Base-by-base conservation (phyloP, 1,140 invertebrate species). In the Galendromus occidentalis region DNA sequence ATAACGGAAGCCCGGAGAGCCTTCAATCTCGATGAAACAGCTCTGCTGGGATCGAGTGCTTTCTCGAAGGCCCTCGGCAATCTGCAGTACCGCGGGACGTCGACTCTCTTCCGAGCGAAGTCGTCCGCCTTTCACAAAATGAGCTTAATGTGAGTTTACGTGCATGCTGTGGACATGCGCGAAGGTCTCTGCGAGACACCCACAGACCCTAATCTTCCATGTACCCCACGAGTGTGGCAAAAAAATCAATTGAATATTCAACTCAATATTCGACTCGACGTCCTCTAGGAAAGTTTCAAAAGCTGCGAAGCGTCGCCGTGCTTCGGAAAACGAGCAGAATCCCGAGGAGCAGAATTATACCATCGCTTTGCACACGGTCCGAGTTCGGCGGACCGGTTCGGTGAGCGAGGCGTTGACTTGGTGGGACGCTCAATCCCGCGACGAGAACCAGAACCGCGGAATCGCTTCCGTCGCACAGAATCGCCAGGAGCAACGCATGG, bases 61-160 rank as follows among this genome's bases (percentile, higher is more conserved):
- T 81, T 81, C 70, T 70, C 80, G 7, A 74, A 72, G 7, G 76
- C 75, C 22, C 79, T 81, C 4, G 80, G 80, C 2, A 77, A 79
- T 63, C 71, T 80, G 12, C 79, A 79, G 67, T 81, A 81, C 70
- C 71, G 80, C 55, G 80, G 80, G 1, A 81, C 80, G 5, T 81
- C 80, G 2, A 72, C 75, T 33, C 69, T 81, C 17, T 76, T 81
- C 66, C 71, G 80, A 22, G 70, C 70, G 18, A 63, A 63, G 22
- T 55, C 66, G 44, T 29, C 66, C 30, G 51, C 68, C 17, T 66
- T 71, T n/a, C 39, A 66, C 7, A 33, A 65, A n/a, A 22, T 41
- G 14, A 22, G 42, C 2, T 44, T 22, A 1, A 6, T 6, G 28
- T 22, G 28, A 29, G 28, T 51, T 22, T 18, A 17, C 42, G 18